Base-by-base conservation (phyloP, 2,113 vertebrate genomes). In the Lycaon pictus region DNA sequence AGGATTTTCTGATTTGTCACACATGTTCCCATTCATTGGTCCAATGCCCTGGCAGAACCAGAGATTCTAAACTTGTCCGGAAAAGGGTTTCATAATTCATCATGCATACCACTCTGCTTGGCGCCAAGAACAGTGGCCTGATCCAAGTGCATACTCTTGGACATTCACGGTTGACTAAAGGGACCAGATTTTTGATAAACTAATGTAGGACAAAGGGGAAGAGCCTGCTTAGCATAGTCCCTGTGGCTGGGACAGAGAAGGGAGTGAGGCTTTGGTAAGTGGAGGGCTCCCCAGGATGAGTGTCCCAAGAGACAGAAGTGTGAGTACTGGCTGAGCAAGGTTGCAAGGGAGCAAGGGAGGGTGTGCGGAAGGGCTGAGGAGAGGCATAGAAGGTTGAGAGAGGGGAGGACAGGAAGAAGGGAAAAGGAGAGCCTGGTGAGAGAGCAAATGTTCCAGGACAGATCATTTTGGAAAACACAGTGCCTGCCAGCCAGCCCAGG, bases 11-110 rank as follows among this genome's bases (percentile, higher is more conserved):
- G 43, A 94, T 96, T 94, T 65, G 92, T 89, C 94, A 96, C 87
- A 93, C 77, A 51, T 77, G 51, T 71, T 93, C 81, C 89, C 69
- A 96, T 96, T 94, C 37, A 72, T 55, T 97, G 97, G 95, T 97
- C 58, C 81, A 27, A 72, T 83, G 95, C 95, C 87, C 88, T 97
- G 90, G 95, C 90, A 96, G 92, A 95, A 93, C 37, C 55, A 89
- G 93, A 96, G 88, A 96, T 82, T 95, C 77, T 95, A 77, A 97
- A 94, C 87, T 94, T 69, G 69, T 92, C 92, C 65, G 22, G 96
- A 80, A 97, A 97, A 69, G 23, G 53, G 83, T 97, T 98, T 98
- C 86, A 85, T 84, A 88, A 87, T 91, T 96, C 96, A 96, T 82
- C 13, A 27, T 60, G 84, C 85, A 62, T 81, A 58, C 65, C 80